Base-by-base conservation (phyloP, 2,797 vertebrate species). In the Amblyopsis hoosieri region DNA sequence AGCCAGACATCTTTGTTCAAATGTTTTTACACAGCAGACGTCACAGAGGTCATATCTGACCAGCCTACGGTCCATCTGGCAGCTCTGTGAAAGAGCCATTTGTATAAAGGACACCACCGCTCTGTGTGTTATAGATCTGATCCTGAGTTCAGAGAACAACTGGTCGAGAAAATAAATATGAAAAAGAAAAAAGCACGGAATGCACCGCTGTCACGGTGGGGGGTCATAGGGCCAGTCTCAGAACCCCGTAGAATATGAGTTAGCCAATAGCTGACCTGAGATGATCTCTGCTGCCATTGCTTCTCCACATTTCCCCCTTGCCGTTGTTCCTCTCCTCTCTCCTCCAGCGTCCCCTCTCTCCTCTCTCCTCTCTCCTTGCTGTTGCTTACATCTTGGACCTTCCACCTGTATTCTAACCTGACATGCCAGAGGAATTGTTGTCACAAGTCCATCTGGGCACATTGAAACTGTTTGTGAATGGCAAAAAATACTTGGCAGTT, bases 241-340 rank as follows among this genome's bases (percentile, higher is more conserved):
- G 71, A 60, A 67, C 69, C 62, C 68, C 76, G 75, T 73, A 83
- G 75, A 86, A 83, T 79, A 85, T 78, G 81, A 82, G 63, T 80
- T 79, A 84, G 83, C 76, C 63, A 75, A 76, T 69, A 70, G 29
- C 58, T 76, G 74, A 79, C 82, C 80, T 62, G 14, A 60, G 54
- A 12, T 72, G 64, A 76, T 71, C 83, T 70, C 64, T 67, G 46
- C 23, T 64, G 62, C 61, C 67, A 60, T 50, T 9, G 3, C 23
- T 56, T 5, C 13, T 6, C n/a, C 12, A 15, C 46, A 46, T 19
- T 15, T 56, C 33, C 57, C 65, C 55, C 47, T 67, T 33, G 57
- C 61, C 17, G 50, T 62, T 23, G 56, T n/a, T 17, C 65, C 62
- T 56, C 55, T 69, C 37, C 2, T 12, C 50, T 23, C 33, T 23